Evolutionary conservation across 2,888 invertebrate genomes (phyloP).

Genomic region (Patella caerulea): DNA sequence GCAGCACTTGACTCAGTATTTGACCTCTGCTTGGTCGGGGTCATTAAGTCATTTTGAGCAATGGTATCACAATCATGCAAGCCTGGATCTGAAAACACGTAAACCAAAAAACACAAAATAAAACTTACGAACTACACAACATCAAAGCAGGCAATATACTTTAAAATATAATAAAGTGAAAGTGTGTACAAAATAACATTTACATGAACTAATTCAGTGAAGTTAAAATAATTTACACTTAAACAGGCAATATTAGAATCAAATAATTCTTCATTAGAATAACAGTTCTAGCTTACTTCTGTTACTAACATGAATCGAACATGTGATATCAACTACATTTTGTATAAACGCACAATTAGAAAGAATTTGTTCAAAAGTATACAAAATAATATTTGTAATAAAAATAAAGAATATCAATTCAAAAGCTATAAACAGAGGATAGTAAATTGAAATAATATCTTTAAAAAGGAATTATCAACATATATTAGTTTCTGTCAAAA

Average conservation of each 20-base stretch:
- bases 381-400: too few relatives aligned
- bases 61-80: constrained; percentile 28
- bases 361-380: constrained; percentile 66
- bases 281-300: too few relatives aligned
- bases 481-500: too few relatives aligned
- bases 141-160: constrained; percentile 11
- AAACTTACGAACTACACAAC: constrained; percentile 23
- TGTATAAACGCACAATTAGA: constrained; percentile 9
- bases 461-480: too few relatives aligned
- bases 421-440: too few relatives aligned
- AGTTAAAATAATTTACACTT: background rate
- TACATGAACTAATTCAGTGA: background rate
- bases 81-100: constrained; percentile 47
- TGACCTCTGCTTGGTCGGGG: constrained; percentile 39
- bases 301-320: too few relatives aligned
- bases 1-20: constrained; percentile 35
- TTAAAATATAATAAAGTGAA: background rate
- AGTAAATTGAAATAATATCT: too few relatives aligned
- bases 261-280: too few relatives aligned
- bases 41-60: constrained; percentile 24
- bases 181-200: background rate
- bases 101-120: constrained; percentile 27
- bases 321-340: too few relatives aligned
- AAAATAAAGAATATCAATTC: too few relatives aligned
- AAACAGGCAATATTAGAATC: too few relatives aligned